These are phyloP conservation scores for Zaprionus taronus DNA, from an alignment of 1,140 invertebrate genomes.

Conservation along the genomic window DNA sequence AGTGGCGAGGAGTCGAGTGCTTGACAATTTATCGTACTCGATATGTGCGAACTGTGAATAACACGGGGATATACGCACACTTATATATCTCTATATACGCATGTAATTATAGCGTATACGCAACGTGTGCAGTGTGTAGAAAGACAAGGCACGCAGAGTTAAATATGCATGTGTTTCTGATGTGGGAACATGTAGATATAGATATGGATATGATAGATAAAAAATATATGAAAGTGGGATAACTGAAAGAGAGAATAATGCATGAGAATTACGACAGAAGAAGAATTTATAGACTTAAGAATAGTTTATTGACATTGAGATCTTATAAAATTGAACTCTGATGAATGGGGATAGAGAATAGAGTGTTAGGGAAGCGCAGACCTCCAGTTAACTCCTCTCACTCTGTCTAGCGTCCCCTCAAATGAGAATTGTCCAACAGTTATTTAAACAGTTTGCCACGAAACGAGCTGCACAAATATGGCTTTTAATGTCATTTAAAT, in stretches of 20 bases:
- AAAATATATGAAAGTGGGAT: background rate
- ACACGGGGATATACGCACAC: background rate
- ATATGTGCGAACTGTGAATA: background rate
- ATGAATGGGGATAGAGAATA: too few species aligned
- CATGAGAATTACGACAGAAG: too few species aligned
- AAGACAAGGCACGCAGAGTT: background rate
- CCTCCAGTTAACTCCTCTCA: too few species aligned
- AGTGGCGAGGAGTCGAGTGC: background rate
- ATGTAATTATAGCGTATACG: slow-evolving; percentile 1
- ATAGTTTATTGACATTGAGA: too few species aligned
- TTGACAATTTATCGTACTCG: slow-evolving; percentile 2
- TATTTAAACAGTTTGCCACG: background rate
- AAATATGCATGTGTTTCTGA: background rate
- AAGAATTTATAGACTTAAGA: too few species aligned
- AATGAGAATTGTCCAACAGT: background rate
- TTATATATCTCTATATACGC: background rate
- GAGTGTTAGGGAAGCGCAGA: too few species aligned
- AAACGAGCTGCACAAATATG: background rate
- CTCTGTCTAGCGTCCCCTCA: too few species aligned
- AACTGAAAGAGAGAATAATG: background rate
- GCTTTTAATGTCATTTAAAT: background rate
- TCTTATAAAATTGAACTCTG: too few species aligned
- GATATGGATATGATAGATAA: background rate
- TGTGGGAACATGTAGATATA: background rate
- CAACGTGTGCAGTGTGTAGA: background rate